Evolutionary conservation across 2,113 vertebrate species (phyloP).

Genomic region (Poicephalus gulielmi): DNA sequence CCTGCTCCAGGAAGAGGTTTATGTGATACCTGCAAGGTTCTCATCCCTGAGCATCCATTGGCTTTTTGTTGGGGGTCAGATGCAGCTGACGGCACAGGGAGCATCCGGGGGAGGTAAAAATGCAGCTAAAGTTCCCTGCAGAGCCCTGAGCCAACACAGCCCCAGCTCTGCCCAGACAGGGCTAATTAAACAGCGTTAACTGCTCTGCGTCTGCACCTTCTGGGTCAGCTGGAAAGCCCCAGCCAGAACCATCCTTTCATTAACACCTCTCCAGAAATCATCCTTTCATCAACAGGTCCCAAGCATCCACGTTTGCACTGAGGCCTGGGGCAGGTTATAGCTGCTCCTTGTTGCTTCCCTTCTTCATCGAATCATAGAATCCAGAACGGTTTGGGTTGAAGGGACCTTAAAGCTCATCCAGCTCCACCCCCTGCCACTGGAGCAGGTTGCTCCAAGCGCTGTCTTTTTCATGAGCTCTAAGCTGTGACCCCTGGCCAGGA

Average conservation of each 20-base stretch:
- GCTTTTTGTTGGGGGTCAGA: not conserved
- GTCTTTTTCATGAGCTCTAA: not conserved
- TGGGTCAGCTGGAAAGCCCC: not conserved
- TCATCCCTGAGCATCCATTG: accelerated
- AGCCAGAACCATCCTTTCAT: not conserved
- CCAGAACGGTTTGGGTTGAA: not conserved
- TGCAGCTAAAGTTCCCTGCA: not conserved
- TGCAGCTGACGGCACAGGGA: not conserved
- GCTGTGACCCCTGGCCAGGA: accelerated
- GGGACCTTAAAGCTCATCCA: not conserved
- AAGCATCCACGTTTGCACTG: too few relatives aligned
- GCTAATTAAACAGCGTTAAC: not conserved
- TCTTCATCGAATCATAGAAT: not conserved
- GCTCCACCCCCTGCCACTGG: not conserved
- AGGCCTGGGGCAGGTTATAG: not conserved
- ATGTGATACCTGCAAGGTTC: not conserved
- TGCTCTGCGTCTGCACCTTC: not conserved
- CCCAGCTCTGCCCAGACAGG: not conserved
- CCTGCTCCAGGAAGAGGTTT: not conserved
- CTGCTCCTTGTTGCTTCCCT: not conserved
- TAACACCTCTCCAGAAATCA: not conserved
- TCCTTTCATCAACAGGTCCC: not conserved
- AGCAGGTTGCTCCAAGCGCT: not conserved
- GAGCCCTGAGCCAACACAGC: not conserved
- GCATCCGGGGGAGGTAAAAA: not conserved